Evolutionary conservation across 92 coral and sea anemone genomes (phyloP).

Genomic region (Phenganax subtilis): DNA sequence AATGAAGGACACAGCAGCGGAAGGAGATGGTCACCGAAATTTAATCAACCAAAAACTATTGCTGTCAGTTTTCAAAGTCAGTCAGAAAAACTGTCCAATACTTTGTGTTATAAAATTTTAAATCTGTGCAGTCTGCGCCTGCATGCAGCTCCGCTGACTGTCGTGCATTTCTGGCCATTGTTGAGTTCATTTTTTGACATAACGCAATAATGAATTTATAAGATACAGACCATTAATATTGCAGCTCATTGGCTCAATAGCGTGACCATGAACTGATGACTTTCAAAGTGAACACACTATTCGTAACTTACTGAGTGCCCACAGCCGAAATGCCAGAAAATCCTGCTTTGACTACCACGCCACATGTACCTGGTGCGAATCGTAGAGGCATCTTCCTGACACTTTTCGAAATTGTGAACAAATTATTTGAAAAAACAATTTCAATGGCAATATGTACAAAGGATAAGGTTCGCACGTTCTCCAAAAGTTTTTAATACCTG

Average conservation of each 20-base stretch:
- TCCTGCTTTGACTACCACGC: constrained; percentile 17
- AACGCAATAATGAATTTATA: not conserved
- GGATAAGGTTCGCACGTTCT: not conserved
- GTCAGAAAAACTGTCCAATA: too few species aligned
- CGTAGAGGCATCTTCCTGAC: not conserved
- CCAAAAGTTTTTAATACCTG: not conserved
- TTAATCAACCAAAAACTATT: too few species aligned
- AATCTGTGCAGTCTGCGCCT: too few species aligned
- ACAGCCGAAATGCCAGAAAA: not conserved
- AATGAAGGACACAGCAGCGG: too few species aligned
- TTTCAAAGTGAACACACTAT: not conserved
- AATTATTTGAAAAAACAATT: not conserved
- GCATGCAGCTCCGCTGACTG: too few species aligned
- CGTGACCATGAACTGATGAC: not conserved
- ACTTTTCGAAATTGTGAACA: not conserved
- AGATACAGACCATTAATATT: not conserved
- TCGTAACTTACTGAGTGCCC: not conserved
- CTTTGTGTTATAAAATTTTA: too few species aligned
- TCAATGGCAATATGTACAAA: not conserved
- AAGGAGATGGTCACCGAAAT: too few species aligned
- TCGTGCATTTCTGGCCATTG: too few species aligned
- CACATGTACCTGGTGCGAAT: not conserved
- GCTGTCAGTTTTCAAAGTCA: too few species aligned
- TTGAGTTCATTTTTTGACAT: not conserved
- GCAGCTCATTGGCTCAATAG: not conserved